These are phyloP conservation scores for Ganaspis brasiliensis DNA, from an alignment of 2,888 invertebrate species.

Conservation along the genomic window DNA sequence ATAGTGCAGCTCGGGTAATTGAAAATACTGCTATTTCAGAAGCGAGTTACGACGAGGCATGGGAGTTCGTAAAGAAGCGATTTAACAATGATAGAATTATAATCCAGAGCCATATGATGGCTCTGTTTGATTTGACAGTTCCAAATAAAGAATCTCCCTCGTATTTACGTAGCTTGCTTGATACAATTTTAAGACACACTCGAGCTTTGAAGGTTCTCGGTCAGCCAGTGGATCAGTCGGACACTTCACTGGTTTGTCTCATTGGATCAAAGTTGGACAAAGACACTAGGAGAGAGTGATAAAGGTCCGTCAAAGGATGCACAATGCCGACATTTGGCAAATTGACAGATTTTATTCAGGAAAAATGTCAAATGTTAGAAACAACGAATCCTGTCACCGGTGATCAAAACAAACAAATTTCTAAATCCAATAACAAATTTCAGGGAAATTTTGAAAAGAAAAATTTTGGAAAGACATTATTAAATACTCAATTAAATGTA, in stretches of 20 bases:
- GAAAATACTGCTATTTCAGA: too few relatives aligned
- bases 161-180: slow-evolving; percentile 22
- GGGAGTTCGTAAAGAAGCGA: too few relatives aligned
- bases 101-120: too few relatives aligned
- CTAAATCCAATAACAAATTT: neutral
- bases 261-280: slow-evolving; percentile 7
- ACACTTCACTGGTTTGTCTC: neutral
- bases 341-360: neutral
- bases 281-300: slow-evolving; percentile 17
- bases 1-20: too few relatives aligned
- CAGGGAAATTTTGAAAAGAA: too few relatives aligned
- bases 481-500: too few relatives aligned
- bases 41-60: too few relatives aligned
- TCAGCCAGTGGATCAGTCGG: neutral
- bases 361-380: neutral
- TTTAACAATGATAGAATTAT: neutral
- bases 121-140: slow-evolving; percentile 26
- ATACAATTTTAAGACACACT: slow-evolving; percentile 1
- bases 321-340: neutral
- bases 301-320: neutral
- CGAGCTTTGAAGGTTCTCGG: slow-evolving; percentile 11
- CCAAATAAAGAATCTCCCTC: slow-evolving; percentile 33
- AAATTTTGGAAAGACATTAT: neutral
- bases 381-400: neutral
- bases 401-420: neutral